phyloP scores from a whole-genome alignment of 1,140 invertebrate species.

The Philotrypesis tridentata region DNA sequence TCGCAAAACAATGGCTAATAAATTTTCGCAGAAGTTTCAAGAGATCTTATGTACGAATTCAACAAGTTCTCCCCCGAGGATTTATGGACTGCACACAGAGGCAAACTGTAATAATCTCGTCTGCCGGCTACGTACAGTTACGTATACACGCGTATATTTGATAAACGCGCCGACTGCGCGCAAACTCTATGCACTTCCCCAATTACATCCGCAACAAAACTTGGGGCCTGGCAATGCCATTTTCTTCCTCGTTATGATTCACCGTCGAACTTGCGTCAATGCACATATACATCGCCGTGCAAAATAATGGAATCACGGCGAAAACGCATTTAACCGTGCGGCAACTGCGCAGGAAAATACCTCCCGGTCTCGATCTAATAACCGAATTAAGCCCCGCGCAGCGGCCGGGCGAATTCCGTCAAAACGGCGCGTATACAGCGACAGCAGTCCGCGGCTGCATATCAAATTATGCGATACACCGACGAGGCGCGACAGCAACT shows the following conservation, averaged over 20 bases:
- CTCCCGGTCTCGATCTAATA: background rate
- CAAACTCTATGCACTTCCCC: background rate
- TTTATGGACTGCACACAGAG: background rate
- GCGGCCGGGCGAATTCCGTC: too few relatives aligned
- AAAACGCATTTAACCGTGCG: background rate
- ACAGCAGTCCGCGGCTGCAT: slow-evolving; percentile 16
- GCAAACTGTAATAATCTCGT: background rate
- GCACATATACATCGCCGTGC: too few relatives aligned
- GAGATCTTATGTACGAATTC: slow-evolving; percentile 27
- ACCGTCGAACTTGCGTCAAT: background rate
- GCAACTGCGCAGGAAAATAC: background rate
- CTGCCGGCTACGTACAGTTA: background rate
- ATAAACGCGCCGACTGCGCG: background rate
- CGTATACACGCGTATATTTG: background rate
- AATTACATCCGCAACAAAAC: background rate
- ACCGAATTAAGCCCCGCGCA: slow-evolving; percentile 17
- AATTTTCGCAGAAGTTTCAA: slow-evolving; percentile 33
- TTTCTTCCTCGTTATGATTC: too few relatives aligned
- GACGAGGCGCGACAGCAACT: background rate
- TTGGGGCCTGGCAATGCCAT: background rate
- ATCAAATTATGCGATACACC: slow-evolving; percentile 37
- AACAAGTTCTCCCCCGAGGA: slow-evolving; percentile 1
- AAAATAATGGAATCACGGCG: background rate
- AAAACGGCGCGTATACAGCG: slow-evolving; percentile 3
- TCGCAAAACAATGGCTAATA: slow-evolving; percentile 28